Conservation (phyloP, 2,113 vertebrate species). For the Athene noctua region DNA sequence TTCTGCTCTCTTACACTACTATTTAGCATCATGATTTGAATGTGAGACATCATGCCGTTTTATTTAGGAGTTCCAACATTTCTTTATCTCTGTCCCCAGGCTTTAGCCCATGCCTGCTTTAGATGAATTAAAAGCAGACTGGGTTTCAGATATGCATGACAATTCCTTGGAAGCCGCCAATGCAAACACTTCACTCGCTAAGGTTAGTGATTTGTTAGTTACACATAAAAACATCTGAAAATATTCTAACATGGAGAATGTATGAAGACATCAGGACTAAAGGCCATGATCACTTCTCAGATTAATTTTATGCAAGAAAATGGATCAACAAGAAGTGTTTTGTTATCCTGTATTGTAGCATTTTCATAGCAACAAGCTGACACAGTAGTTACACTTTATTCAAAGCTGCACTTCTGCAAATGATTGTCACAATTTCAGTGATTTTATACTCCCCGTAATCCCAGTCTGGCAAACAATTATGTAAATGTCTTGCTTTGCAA, state of each 20-base stretch:
- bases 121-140: not conserved
- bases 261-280: not conserved
- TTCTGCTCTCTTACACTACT: not conserved
- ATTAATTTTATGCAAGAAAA: not conserved
- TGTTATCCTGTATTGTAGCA: not conserved
- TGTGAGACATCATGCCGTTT: not conserved
- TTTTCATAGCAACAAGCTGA: not conserved
- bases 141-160: not conserved
- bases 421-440: not conserved
- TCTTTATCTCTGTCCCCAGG: not conserved
- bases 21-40: not conserved
- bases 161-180: not conserved
- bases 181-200: not conserved
- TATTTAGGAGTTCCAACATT: not conserved
- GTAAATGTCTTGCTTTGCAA: not conserved
- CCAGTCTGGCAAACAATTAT: not conserved
- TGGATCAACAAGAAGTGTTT: not conserved
- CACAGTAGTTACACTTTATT: not conserved
- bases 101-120: not conserved
- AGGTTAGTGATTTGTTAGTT: not conserved
- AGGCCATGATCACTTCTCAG: not conserved
- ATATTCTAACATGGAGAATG: not conserved
- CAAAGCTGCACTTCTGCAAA: not conserved
- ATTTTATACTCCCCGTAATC: not conserved
- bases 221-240: not conserved